Base-by-base conservation (phyloP, 1,140 invertebrate genomes). In the Papilio machaon region DNA sequence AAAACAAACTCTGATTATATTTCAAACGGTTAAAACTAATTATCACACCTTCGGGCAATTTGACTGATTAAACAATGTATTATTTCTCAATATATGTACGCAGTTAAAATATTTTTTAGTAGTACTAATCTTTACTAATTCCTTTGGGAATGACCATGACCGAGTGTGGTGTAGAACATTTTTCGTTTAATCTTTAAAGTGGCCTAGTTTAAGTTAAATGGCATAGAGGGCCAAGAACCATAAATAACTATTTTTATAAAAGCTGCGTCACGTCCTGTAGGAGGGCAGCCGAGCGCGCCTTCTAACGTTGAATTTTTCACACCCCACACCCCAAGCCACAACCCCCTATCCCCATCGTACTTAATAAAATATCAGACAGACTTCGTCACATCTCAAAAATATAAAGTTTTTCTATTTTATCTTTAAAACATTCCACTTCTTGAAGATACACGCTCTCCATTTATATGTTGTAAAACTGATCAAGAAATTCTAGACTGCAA, bases 311-410 rank as follows among this genome's bases (percentile, higher is more conserved):
- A 92, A 91, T 92, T 92, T 92, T 92, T 92, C 89, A 92, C 90
- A 87, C 88, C 83, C 86, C 84, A n/a, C 85, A 82, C 84, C 83
- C 80, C 75, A 73, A 60, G 82, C 81, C 76, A 11, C 64, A 35
- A 13, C 76, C 86, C 74, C 83, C 86, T 17, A 35, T 43, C 81
- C 86, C 85, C 79, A 73, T 83, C 81, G 85, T 82, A 86, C 83
- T 92, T 88, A 89, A 91, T 92, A 92, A 92, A 90, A 92, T 90
- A 91, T 89, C 80, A 89, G 83, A 82, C 83, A 91, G 85, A 89
- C 90, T 91, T 92, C 89, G 90, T 88, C 89, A 92, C 90, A 89
- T 89, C 81, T 89, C 85, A 86, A 89, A 90, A 88, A 89, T 85
- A 87, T 86, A 88, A 87, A 88, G 67, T 86, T 83, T 82, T 84